A percentile compares a stretch with the other conserved stretches of the same genome.
These are phyloP conservation scores for Cyclophora albipunctata DNA, from an alignment of 2,888 invertebrate genomes.

Conservation along the genomic window DNA sequence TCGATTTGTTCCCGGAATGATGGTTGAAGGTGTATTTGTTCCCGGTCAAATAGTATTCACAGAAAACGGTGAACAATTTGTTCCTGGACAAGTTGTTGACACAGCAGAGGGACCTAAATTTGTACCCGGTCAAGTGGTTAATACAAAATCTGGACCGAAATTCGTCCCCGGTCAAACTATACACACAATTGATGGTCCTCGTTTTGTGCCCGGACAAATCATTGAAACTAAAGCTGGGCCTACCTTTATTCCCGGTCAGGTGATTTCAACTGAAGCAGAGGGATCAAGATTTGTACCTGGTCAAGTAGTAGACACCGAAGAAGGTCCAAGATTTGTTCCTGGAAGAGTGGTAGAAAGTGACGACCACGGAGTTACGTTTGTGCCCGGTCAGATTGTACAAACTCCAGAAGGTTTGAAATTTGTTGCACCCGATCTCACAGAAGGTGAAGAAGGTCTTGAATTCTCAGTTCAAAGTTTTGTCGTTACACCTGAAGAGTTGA, in stretches of 20 bases:
- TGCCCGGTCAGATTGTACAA: slow-evolving; percentile 85
- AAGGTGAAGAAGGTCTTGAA: slow-evolving; percentile 79
- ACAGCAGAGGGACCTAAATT: slow-evolving; percentile 81
- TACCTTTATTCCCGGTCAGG: slow-evolving; percentile 86
- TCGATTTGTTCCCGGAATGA: slow-evolving; percentile 81
- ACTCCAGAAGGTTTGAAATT: slow-evolving; percentile 82
- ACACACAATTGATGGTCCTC: slow-evolving; percentile 80
- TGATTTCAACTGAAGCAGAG: slow-evolving; percentile 79
- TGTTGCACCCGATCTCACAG: slow-evolving; percentile 80
- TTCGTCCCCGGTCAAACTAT: slow-evolving; percentile 83
- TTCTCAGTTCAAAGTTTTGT: slow-evolving; percentile 83
- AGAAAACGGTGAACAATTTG: slow-evolving; percentile 81
- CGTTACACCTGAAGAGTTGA: slow-evolving; percentile 69
- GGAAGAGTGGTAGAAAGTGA: slow-evolving; percentile 84
- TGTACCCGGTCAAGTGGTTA: slow-evolving; percentile 85
- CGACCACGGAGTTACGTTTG: slow-evolving; percentile 81
- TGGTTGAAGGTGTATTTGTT: slow-evolving; percentile 79
- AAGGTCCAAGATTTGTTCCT: slow-evolving; percentile 81
- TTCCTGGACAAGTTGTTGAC: slow-evolving; percentile 83
- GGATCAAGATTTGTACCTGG: slow-evolving; percentile 78
- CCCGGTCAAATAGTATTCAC: slow-evolving; percentile 82
- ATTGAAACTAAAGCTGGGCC: slow-evolving; percentile 84
- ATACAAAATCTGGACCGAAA: slow-evolving; percentile 78
- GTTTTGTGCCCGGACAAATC: slow-evolving; percentile 87
- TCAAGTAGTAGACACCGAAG: slow-evolving; percentile 82